Base-by-base conservation (phyloP, 2,888 invertebrate genomes). In the Lissonota sp. region DNA sequence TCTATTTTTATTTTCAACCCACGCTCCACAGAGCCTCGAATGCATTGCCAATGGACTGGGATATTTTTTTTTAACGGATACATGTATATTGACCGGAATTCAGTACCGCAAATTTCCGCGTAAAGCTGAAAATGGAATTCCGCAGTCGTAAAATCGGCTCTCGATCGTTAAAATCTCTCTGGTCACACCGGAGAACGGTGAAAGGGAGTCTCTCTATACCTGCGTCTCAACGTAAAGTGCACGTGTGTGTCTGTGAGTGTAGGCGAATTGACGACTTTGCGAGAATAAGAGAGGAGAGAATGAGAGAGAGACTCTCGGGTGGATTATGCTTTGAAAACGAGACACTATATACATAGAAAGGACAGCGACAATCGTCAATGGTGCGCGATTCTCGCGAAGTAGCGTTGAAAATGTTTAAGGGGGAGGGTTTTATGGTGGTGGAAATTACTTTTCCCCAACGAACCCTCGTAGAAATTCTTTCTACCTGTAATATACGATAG, bases 91-190 rank as follows among this genome's bases (percentile, higher is more conserved):
- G 26, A 26, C 26, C 26, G 26, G 26, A 26, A 26, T 26, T 26
- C 26, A 26, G 12, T 39, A 37, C 42, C 14, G 60, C 44, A 53
- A 75, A 75, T 81, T 83, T 81, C 58, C 73, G 76, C 76, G 79
- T 79, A 76, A 76, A 74, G 62, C 66, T 64, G 76, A 71, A 76
- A 72, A 80, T 76, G 63, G 70, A 83, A 81, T 83, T 69, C 49
- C 64, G 10, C 69, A 7, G 44, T 69, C 63, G 73, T 83, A 83
- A 83, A 79, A 83, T 81, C 73, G 44, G 57, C 73, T 42, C n/a
- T 60, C 42, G 81, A 77, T 83, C 81, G 81, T 83, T 83, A 81
- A 81, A 83, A 79, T 81, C 79, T 71, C 26, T 26, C 53, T 26
- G 74, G 46, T 67, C 67, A 57, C 72, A 42, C 53, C 14, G 53